Conservation (phyloP, 1,140 invertebrate species). For the Acromyrmex echinatior region DNA sequence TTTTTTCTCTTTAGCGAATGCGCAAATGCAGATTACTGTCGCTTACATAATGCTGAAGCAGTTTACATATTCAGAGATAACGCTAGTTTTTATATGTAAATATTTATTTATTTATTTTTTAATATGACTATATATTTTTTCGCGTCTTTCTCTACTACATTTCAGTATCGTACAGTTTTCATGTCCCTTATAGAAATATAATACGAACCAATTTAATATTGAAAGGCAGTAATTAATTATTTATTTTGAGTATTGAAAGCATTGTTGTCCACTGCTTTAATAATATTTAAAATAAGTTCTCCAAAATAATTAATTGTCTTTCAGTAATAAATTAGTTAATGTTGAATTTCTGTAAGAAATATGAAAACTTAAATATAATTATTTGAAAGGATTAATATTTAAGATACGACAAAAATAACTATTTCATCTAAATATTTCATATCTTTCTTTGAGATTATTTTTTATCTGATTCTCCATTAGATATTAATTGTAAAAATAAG, state of each 20-base stretch:
- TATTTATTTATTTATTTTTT: neutral
- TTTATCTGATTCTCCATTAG: neutral
- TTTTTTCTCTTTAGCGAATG: neutral
- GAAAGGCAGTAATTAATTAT: too few relatives aligned
- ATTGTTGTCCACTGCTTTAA: too few relatives aligned
- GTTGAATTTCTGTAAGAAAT: too few relatives aligned
- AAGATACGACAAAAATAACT: neutral
- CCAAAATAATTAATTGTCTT: too few relatives aligned
- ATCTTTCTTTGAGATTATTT: neutral
- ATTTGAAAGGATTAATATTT: neutral
- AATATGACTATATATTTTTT: neutral
- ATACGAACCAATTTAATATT: too few relatives aligned
- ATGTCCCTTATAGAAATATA: neutral
- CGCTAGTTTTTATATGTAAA: neutral
- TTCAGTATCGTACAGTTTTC: neutral
- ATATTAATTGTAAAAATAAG: neutral
- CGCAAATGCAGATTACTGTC: neutral
- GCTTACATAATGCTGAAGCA: neutral
- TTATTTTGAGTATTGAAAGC: too few relatives aligned
- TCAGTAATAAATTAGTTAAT: too few relatives aligned
- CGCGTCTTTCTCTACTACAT: neutral
- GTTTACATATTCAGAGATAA: neutral
- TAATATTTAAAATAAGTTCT: too few relatives aligned
- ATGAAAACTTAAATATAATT: neutral
- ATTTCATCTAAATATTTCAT: neutral